phyloP scores from a whole-genome alignment of 1,140 invertebrate genomes.

The Coenobita brevimanus region DNA sequence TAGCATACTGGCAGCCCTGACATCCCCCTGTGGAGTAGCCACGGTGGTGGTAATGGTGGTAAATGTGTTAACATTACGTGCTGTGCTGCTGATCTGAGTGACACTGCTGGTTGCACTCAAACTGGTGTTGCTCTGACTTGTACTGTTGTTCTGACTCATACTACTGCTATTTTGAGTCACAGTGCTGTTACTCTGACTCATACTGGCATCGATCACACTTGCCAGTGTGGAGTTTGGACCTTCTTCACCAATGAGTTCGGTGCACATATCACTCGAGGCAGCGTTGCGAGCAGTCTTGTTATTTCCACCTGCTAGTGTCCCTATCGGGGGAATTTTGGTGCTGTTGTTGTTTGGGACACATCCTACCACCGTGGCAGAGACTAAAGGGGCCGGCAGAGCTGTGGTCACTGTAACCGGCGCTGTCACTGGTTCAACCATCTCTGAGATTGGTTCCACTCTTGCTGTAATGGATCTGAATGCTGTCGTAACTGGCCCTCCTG shows the following conservation, averaged over 20 bases:
- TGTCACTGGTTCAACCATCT: neutral
- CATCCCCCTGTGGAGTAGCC: slow-evolving; percentile 67
- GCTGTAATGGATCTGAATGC: no score
- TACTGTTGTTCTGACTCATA: no score
- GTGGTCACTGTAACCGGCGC: slow-evolving; percentile 11
- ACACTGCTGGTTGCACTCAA: no score
- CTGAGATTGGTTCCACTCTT: no score
- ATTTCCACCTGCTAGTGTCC: slow-evolving; percentile 66
- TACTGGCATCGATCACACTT: slow-evolving; percentile 47
- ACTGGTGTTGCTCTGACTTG: neutral
- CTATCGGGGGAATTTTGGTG: slow-evolving; percentile 64
- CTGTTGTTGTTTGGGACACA: slow-evolving; percentile 60
- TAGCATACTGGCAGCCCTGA: slow-evolving; percentile 65
- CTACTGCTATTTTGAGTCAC: no score
- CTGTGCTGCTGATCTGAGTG: slow-evolving; percentile 44
- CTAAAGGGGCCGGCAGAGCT: slow-evolving; percentile 68
- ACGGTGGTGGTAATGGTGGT: slow-evolving; percentile 69
- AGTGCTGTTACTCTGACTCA: slow-evolving; percentile 30
- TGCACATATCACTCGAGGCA: slow-evolving; percentile 36
- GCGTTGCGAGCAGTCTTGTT: slow-evolving; percentile 45
- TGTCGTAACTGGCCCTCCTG: no score
- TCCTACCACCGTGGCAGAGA: slow-evolving; percentile 70
- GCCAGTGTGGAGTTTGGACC: slow-evolving; percentile 7
- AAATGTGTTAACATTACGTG: slow-evolving; percentile 45
- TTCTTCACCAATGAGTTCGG: slow-evolving; percentile 16